A percentile compares a stretch with the other conserved stretches of the same genome.
Evolutionary conservation across 1,140 invertebrate genomes (phyloP).

Genomic region (Monochamus saltuarius): DNA sequence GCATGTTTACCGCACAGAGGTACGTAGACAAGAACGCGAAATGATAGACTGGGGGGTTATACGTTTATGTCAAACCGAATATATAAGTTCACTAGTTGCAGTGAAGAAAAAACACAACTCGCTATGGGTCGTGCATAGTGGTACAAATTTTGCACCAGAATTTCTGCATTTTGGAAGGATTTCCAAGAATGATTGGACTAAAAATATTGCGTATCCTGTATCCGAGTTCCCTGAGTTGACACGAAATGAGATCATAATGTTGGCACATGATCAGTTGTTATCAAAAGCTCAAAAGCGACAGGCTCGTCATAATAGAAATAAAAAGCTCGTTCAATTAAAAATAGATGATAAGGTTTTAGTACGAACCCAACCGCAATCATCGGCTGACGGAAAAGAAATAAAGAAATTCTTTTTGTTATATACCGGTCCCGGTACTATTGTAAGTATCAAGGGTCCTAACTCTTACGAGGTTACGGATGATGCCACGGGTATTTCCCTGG

Average conservation of each 20-base stretch:
- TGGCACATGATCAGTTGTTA: not conserved
- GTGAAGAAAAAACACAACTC: constrained; percentile 1
- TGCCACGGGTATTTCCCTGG: not conserved
- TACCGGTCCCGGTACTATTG: constrained; percentile 1
- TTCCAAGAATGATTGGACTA: not conserved
- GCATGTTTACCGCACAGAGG: constrained; percentile 31
- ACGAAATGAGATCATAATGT: not conserved
- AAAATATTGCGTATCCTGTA: too few species aligned
- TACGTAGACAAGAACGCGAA: constrained; percentile 30
- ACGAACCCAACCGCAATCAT: constrained; percentile 5
- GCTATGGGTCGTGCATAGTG: constrained; percentile 7
- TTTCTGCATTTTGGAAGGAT: constrained; percentile 5
- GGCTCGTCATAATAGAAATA: too few species aligned
- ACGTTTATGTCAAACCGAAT: not conserved
- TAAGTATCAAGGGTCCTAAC: not conserved
- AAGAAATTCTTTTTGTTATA: constrained; percentile 10
- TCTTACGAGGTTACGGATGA: not conserved
- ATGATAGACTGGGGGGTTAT: constrained; percentile 27
- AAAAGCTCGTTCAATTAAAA: not conserved
- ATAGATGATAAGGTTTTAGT: constrained; percentile 11
- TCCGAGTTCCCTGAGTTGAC: too few species aligned
- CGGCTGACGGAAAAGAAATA: constrained; percentile 5
- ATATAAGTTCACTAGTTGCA: constrained; percentile 1
- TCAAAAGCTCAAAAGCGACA: not conserved
- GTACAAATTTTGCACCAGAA: constrained; percentile 1